A percentile compares a stretch with the other conserved stretches of the same genome.
Evolutionary conservation across 2,797 vertebrate genomes (phyloP).

Genomic region (Pangasius djambal): DNA sequence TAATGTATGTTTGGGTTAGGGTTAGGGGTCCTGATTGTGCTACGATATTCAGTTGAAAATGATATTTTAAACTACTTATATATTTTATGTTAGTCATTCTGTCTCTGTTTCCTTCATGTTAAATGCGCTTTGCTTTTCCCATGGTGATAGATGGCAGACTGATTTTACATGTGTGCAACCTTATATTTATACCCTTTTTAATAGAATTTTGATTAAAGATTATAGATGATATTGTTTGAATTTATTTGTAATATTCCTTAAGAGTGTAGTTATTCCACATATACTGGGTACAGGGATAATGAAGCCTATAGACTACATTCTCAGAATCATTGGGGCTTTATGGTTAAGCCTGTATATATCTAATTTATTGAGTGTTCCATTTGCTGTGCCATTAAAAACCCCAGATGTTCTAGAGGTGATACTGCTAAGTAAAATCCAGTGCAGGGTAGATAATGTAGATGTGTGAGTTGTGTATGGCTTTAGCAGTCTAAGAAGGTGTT

Average conservation of each 20-base stretch:
- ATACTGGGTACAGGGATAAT: neutral
- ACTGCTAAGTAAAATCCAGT: neutral
- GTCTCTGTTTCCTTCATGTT: neutral
- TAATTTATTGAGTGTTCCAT: neutral
- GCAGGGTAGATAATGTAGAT: neutral
- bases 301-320: neutral
- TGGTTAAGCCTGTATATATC: neutral
- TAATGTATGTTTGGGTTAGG: neutral
- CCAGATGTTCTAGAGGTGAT: neutral
- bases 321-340: neutral
- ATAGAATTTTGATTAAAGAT: neutral
- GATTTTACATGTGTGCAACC: neutral
- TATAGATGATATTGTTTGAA: neutral
- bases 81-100: neutral
- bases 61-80: neutral
- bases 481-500: neutral
- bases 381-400: neutral
- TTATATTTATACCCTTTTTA: neutral
- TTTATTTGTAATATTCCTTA: neutral
- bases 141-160: neutral
- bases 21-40: neutral
- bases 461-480: neutral
- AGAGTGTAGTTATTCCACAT: neutral
- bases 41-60: neutral
- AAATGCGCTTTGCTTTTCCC: neutral